phyloP scores from a whole-genome alignment of 1,140 invertebrate species.

The Rhysida immarginata region DNA sequence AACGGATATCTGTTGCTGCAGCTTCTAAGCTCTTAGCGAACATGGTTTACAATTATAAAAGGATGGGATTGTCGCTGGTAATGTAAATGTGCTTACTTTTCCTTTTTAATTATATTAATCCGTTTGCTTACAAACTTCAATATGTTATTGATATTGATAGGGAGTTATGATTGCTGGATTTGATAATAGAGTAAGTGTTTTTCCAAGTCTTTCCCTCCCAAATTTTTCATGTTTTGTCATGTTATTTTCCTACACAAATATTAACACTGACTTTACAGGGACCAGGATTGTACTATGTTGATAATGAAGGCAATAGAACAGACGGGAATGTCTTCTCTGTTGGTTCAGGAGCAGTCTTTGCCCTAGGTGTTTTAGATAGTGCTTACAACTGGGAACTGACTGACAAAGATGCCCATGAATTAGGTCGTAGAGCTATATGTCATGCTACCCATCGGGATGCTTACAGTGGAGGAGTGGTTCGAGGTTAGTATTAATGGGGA shows the following conservation, averaged over 20 bases:
- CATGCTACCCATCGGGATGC: slow-evolving; percentile 95
- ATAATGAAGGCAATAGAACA: slow-evolving; percentile 87
- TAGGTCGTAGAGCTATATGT: slow-evolving; percentile 86
- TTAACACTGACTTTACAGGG: slow-evolving; percentile 43
- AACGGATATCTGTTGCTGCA: slow-evolving; percentile 92
- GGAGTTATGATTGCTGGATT: slow-evolving; percentile 96
- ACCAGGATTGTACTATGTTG: slow-evolving; percentile 89
- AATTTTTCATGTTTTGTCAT: too few relatives aligned
- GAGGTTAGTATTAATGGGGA: too few relatives aligned
- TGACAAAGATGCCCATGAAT: slow-evolving; percentile 80
- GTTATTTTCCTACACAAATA: too few relatives aligned
- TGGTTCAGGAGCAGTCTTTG: slow-evolving; percentile 92
- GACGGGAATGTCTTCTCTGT: slow-evolving; percentile 86
- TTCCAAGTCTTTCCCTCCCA: not conserved
- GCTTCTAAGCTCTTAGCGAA: slow-evolving; percentile 96
- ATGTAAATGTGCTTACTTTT: too few relatives aligned
- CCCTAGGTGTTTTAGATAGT: slow-evolving; percentile 89
- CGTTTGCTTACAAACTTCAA: too few relatives aligned
- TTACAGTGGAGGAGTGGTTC: slow-evolving; percentile 88
- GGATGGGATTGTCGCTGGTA: slow-evolving; percentile 61
- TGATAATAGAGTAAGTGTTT: slow-evolving; percentile 64
- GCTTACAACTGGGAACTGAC: slow-evolving; percentile 68
- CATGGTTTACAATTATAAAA: slow-evolving; percentile 96
- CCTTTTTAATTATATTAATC: too few relatives aligned
- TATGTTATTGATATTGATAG: too few relatives aligned